phyloP scores from a whole-genome alignment of 2,797 vertebrate genomes.

The Lagothrix lagotricha region DNA sequence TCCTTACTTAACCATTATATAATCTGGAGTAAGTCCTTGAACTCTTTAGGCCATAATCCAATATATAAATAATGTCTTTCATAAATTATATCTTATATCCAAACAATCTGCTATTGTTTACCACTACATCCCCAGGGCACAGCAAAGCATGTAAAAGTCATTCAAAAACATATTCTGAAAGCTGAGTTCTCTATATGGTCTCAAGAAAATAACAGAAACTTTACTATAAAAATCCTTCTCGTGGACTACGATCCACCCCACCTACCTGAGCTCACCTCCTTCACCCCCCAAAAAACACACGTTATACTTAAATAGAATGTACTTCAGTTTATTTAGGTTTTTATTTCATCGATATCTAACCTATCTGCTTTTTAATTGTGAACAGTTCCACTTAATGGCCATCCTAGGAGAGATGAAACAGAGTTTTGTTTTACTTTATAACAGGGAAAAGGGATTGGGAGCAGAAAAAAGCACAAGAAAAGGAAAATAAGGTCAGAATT shows the following conservation, averaged over 20 bases:
- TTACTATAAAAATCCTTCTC: neutral
- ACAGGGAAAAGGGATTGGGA: neutral
- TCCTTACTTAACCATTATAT: neutral
- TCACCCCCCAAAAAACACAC: neutral
- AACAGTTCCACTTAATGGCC: slow-evolving; percentile 31
- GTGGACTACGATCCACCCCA: neutral
- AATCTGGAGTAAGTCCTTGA: neutral
- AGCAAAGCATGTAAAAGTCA: neutral
- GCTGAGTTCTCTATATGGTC: neutral
- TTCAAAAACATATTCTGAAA: neutral
- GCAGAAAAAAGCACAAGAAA: neutral
- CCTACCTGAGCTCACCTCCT: neutral
- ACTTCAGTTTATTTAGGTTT: neutral
- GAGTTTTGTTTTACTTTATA: neutral
- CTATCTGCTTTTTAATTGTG: neutral
- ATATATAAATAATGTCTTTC: neutral
- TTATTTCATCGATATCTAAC: slow-evolving; percentile 28
- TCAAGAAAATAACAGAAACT: neutral
- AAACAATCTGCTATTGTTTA: neutral
- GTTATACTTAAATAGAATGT: neutral
- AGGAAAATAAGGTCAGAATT: neutral
- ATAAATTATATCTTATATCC: neutral
- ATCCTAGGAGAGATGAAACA: neutral
- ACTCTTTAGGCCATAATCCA: neutral
- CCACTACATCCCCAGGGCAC: neutral